phyloP scores from a whole-genome alignment of 2,113 vertebrate genomes.

The Propithecus coquereli region DNA sequence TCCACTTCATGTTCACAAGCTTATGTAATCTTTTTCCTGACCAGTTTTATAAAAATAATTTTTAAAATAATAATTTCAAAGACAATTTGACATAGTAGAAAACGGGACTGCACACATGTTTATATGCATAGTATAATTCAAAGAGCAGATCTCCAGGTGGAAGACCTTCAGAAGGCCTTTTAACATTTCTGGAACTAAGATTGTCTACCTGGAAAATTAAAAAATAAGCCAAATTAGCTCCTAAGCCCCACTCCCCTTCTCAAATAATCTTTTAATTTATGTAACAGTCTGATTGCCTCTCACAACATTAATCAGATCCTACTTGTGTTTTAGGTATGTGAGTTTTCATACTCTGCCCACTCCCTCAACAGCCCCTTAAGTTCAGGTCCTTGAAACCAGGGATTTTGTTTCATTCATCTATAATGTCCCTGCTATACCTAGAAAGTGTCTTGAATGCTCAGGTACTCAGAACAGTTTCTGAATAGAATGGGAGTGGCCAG shows the following conservation, averaged over 20 bases:
- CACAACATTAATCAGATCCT: not conserved
- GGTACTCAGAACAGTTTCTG: not conserved
- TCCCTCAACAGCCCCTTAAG: not conserved
- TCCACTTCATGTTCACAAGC: not conserved
- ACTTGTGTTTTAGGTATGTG: not conserved
- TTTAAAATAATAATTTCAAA: constrained; percentile 19
- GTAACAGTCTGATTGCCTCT: not conserved
- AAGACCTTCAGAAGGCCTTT: not conserved
- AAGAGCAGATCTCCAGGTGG: not conserved
- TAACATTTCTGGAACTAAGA: not conserved
- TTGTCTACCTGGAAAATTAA: not conserved
- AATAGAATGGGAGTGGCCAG: not conserved
- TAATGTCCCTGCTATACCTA: not conserved
- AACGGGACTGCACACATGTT: not conserved
- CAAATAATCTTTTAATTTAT: not conserved
- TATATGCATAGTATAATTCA: not conserved
- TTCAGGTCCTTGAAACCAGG: not conserved
- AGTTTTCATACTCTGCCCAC: not conserved
- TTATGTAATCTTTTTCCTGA: constrained; percentile 8
- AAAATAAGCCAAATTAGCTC: not conserved
- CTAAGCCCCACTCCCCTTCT: not conserved
- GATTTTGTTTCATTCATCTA: not conserved
- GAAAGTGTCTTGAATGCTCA: not conserved
- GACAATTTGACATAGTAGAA: not conserved
- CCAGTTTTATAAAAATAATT: constrained; percentile 10